A percentile compares a stretch with the other conserved stretches of the same genome.
Conservation (phyloP, 53 echinoderm and acorn worm genomes). For the Temnopleurus reevesii region DNA sequence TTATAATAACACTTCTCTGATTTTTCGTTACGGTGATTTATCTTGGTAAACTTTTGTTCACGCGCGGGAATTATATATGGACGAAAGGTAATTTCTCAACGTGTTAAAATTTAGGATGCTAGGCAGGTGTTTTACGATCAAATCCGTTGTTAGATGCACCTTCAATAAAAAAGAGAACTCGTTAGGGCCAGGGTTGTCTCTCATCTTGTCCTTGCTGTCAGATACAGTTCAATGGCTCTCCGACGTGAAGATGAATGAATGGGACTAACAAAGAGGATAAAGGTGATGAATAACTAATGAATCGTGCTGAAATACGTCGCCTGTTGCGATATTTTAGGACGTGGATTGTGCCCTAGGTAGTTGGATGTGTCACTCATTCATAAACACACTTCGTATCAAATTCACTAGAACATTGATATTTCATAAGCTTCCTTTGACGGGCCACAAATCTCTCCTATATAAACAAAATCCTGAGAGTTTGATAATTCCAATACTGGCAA, state of each 20-base stretch:
- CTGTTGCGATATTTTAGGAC: constrained; percentile 33
- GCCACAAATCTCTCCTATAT: not conserved
- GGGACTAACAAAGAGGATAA: not conserved
- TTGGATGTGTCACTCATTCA: constrained; percentile 6
- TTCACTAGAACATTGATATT: not conserved
- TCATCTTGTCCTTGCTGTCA: not conserved
- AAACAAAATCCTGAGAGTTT: too few relatives aligned
- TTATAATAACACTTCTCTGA: too few relatives aligned
- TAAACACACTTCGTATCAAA: constrained; percentile 11
- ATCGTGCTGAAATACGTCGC: constrained; percentile 35
- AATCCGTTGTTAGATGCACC: not conserved
- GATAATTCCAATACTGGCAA: too few relatives aligned
- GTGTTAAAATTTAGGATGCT: too few relatives aligned
- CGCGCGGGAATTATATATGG: too few relatives aligned
- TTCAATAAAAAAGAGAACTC: not conserved
- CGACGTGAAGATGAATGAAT: constrained; percentile 43
- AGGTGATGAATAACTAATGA: constrained; percentile 55
- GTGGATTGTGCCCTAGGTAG: not conserved
- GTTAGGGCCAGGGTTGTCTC: constrained; percentile 7
- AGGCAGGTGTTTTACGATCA: constrained; percentile 47
- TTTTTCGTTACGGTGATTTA: too few relatives aligned
- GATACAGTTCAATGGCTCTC: constrained; percentile 15
- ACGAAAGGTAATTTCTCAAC: too few relatives aligned
- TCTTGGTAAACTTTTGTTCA: too few relatives aligned
- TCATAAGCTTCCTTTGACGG: not conserved